These are phyloP conservation scores for Scaptodrosophila lebanonensis DNA, from an alignment of 1,140 invertebrate genomes.

Conservation along the genomic window DNA sequence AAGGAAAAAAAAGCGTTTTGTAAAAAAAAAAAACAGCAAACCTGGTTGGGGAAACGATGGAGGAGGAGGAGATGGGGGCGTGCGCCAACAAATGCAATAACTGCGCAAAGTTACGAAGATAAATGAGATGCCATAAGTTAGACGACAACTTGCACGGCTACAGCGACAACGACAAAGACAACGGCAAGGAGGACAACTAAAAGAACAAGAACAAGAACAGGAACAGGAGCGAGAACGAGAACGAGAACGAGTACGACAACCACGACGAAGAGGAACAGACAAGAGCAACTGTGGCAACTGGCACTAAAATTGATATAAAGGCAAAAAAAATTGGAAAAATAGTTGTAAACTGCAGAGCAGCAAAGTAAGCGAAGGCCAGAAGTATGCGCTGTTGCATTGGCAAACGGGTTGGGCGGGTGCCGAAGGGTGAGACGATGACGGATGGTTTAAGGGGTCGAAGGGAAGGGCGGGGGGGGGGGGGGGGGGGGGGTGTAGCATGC, in stretches of 20 bases:
- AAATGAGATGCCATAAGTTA: slow-evolving; percentile 75
- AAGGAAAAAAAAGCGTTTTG: neutral
- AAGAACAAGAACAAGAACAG: slow-evolving; percentile 14
- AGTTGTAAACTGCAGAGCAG: slow-evolving; percentile 45
- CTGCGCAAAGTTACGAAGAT: slow-evolving; percentile 63
- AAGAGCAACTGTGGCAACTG: neutral
- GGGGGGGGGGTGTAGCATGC: slow-evolving; percentile 13
- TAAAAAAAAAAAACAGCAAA: neutral
- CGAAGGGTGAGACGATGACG: too few relatives aligned
- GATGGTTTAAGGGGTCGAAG: neutral
- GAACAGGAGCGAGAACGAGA: too few relatives aligned
- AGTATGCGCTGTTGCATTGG: too few relatives aligned
- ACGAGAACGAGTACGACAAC: too few relatives aligned
- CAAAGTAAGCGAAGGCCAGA: too few relatives aligned
- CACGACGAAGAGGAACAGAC: too few relatives aligned
- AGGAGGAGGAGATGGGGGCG: too few relatives aligned
- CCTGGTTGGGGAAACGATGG: too few relatives aligned
- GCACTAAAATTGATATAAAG: slow-evolving; percentile 58
- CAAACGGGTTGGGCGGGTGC: too few relatives aligned
- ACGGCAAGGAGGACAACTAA: slow-evolving; percentile 13
- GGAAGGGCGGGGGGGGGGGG: too few relatives aligned
- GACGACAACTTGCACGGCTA: slow-evolving; percentile 61
- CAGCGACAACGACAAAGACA: slow-evolving; percentile 11
- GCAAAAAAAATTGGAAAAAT: slow-evolving; percentile 22
- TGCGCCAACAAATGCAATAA: slow-evolving; percentile 52